phyloP scores from a whole-genome alignment of 2,888 invertebrate genomes.

The Phlogophora meticulosa region DNA sequence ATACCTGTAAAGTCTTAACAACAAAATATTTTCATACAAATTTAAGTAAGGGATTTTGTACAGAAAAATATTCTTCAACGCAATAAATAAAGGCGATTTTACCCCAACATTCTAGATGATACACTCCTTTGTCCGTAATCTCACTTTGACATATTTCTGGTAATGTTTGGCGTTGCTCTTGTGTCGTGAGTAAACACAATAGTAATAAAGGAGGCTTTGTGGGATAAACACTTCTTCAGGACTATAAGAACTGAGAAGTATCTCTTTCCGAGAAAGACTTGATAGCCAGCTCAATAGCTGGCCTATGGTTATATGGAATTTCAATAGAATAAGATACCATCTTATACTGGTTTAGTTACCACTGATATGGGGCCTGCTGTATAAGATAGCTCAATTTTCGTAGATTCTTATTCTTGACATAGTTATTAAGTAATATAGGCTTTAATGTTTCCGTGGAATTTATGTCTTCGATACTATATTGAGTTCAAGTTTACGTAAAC shows the following conservation, averaged over 20 bases:
- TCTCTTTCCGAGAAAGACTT: too few species aligned
- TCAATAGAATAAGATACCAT: too few species aligned
- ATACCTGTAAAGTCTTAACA: too few species aligned
- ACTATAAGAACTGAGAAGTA: not conserved
- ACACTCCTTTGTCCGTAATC: not conserved
- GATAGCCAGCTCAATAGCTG: too few species aligned
- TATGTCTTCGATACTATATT: not conserved
- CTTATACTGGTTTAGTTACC: too few species aligned
- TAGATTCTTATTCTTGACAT: not conserved
- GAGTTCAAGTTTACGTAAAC: not conserved
- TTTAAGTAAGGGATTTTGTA: too few species aligned
- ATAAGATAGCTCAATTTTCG: slow-evolving; percentile 5
- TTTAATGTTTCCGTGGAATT: not conserved
- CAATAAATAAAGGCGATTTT: not conserved
- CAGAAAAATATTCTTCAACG: not conserved
- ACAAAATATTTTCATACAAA: too few species aligned
- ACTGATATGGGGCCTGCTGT: too few species aligned
- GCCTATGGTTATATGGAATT: too few species aligned
- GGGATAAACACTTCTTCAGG: slow-evolving; percentile 26
- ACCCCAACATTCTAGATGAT: not conserved
- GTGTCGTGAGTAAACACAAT: slow-evolving; percentile 22
- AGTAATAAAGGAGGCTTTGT: slow-evolving; percentile 36
- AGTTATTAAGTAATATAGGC: not conserved
- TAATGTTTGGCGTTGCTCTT: slow-evolving; percentile 26
- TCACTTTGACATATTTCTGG: slow-evolving; percentile 13